phyloP scores from a whole-genome alignment of 2,888 invertebrate genomes.

The Pyrochroa serraticornis region DNA sequence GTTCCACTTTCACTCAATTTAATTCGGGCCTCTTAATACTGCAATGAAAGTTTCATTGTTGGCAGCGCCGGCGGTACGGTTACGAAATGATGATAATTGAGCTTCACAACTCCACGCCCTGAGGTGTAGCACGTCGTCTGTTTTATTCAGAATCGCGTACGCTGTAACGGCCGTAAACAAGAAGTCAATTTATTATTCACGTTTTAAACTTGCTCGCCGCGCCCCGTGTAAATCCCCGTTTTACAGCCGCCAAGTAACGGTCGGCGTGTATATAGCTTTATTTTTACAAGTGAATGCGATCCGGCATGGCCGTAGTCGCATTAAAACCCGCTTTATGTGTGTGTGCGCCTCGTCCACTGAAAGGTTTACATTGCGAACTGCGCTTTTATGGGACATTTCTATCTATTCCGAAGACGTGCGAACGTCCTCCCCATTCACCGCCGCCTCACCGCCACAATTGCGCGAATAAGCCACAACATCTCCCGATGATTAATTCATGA shows the following conservation, averaged over 20 bases:
- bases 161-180: neutral
- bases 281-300: constrained; percentile 29
- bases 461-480: constrained; percentile 54
- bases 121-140: no score
- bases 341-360: constrained; percentile 31
- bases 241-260: neutral
- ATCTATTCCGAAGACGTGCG: constrained; percentile 46
- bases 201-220: neutral
- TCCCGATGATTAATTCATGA: constrained; percentile 57
- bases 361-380: constrained; percentile 36
- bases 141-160: no score
- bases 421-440: constrained; percentile 23
- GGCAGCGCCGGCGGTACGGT: no score
- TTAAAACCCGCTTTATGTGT: constrained; percentile 29
- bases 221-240: neutral
- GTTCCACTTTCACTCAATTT: no score
- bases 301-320: constrained; percentile 32
- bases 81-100: no score
- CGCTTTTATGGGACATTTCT: constrained; percentile 46
- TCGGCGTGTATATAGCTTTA: neutral
- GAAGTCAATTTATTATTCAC: neutral
- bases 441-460: constrained; percentile 30
- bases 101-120: no score
- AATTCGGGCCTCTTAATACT: no score
- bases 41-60: no score